These are phyloP conservation scores for Lepas anatifera DNA, from an alignment of 2,888 invertebrate genomes.

Conservation along the genomic window DNA sequence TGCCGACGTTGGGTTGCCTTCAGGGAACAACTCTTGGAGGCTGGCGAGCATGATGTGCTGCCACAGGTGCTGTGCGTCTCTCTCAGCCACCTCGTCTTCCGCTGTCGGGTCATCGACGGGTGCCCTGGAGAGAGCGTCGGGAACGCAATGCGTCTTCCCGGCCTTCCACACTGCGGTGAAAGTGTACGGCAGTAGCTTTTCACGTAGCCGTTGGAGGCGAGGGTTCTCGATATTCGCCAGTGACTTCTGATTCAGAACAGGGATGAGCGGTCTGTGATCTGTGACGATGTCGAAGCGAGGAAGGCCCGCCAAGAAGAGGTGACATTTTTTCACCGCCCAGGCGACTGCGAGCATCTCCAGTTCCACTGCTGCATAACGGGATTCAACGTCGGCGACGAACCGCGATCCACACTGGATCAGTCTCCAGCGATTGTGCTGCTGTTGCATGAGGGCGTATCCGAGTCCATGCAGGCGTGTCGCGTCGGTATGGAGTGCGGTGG, in stretches of 20 bases:
- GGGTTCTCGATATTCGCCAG: constrained; percentile 13
- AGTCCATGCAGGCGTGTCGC: not conserved
- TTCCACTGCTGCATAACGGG: not conserved
- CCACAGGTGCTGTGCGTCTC: not conserved
- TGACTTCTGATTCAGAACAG: constrained; percentile 11
- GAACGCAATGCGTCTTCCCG: constrained; percentile 8
- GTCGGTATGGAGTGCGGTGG: not conserved
- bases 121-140: no score
- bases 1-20: no score
- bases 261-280: constrained; percentile 14
- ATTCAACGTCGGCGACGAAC: not conserved
- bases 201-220: constrained; percentile 8
- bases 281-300: constrained; percentile 12
- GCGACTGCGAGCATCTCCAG: not conserved
- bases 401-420: constrained; percentile 12
- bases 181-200: constrained; percentile 11
- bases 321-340: constrained; percentile 17
- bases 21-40: no score
- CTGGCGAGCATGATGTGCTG: not conserved
- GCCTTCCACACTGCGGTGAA: constrained; percentile 11
- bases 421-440: not conserved
- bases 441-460: constrained; percentile 7
- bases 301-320: constrained; percentile 12
- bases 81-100: constrained; percentile 10
- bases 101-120: not conserved